phyloP scores from a whole-genome alignment of 2,113 vertebrate genomes.

The Notarius lentiginosus region DNA sequence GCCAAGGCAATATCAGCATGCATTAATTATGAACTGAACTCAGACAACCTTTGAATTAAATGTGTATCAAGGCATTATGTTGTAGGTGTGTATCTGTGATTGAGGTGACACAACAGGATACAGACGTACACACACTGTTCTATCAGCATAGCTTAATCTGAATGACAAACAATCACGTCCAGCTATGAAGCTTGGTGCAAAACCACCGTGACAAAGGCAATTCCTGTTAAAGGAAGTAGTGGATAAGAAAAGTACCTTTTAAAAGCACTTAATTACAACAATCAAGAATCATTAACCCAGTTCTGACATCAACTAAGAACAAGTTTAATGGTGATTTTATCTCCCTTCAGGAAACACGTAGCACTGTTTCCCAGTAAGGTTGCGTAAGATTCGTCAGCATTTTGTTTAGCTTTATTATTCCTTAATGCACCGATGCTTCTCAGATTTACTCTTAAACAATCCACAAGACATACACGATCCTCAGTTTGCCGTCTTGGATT shows the following conservation, averaged over 20 bases:
- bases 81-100: constrained; percentile 9
- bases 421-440: not conserved
- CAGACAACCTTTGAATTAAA: not conserved
- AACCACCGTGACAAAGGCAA: not conserved
- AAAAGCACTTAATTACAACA: not conserved
- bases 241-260: not conserved
- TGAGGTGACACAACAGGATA: constrained; percentile 34
- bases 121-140: constrained; percentile 26
- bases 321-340: not conserved
- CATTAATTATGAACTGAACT: not conserved
- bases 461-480: not conserved
- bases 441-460: not conserved
- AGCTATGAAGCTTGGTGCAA: not conserved
- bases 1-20: not conserved
- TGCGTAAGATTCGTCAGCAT: not conserved
- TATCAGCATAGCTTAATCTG: constrained; percentile 32
- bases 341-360: not conserved
- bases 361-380: not conserved
- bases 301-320: too few species aligned
- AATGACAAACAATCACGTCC: constrained; percentile 21
- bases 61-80: not conserved
- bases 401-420: not conserved
- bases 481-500: not conserved
- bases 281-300: not conserved
- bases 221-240: not conserved